Evolutionary conservation across 1,140 invertebrate species (phyloP).

Genomic region (Brachionus asplanchnoidis): DNA sequence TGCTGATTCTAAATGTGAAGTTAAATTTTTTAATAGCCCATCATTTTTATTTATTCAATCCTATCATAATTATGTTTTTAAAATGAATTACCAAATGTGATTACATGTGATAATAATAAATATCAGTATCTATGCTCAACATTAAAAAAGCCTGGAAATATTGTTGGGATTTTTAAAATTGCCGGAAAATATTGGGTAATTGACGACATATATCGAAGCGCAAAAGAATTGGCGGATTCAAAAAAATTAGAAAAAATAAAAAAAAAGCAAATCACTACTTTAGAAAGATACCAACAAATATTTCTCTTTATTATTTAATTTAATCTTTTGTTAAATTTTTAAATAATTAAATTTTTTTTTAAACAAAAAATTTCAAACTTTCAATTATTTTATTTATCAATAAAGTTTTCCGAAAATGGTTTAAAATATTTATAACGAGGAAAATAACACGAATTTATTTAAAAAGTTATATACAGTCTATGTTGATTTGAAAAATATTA

Average conservation of each 20-base stretch:
- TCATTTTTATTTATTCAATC: conserved; percentile 1
- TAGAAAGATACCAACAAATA: not conserved
- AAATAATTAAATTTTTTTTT: not conserved
- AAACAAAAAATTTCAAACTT: not conserved
- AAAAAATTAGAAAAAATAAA: not conserved
- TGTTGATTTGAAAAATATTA: not conserved
- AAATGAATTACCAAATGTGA: not conserved
- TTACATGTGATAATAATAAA: not conserved
- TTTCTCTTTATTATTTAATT: not conserved
- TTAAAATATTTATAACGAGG: not conserved
- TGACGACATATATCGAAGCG: not conserved
- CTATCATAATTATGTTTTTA: not conserved
- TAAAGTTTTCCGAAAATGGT: not conserved
- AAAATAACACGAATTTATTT: not conserved
- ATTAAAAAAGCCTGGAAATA: not conserved
- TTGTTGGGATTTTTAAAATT: not conserved
- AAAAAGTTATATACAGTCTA: not conserved
- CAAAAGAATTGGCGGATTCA: not conserved
- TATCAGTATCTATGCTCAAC: not conserved
- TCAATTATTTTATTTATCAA: not conserved
- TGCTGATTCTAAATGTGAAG: not conserved
- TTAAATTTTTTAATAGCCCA: not conserved
- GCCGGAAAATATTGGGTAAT: not conserved
- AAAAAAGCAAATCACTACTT: not conserved
- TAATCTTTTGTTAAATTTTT: not conserved